A percentile compares a stretch with the other conserved stretches of the same genome.
Conservation (phyloP, 35 echinoderm and acorn worm species). For the Ophiothrix spiculata region DNA sequence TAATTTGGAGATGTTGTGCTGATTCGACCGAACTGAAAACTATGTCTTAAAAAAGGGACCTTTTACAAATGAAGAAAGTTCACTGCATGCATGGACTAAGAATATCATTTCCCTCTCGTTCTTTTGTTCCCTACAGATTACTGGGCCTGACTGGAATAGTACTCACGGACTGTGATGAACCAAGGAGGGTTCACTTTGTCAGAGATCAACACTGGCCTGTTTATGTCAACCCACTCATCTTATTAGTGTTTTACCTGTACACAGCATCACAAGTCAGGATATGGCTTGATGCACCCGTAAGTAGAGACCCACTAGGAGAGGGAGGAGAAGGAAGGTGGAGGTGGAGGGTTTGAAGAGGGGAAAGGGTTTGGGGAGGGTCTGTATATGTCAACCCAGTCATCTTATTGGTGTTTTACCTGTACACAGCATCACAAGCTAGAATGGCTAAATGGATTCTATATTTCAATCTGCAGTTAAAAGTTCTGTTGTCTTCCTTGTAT, state of each 20-base stretch:
- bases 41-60: too few relatives aligned
- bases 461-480: too few relatives aligned
- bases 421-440: conserved; percentile 62
- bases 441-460: too few relatives aligned
- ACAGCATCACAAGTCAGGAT: conserved; percentile 54
- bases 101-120: too few relatives aligned
- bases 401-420: conserved; percentile 82
- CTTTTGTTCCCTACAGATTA: conserved; percentile 6
- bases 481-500: too few relatives aligned
- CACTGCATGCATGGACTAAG: too few relatives aligned
- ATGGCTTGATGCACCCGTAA: conserved; percentile 83
- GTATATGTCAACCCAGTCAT: conserved; percentile 71
- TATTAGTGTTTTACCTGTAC: conserved; percentile 90
- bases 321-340: neutral
- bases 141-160: conserved; percentile 79
- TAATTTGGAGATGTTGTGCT: too few relatives aligned
- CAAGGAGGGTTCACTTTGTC: conserved; percentile 22
- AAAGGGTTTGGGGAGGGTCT: conserved; percentile 27
- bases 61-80: too few relatives aligned
- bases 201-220: conserved; percentile 37
- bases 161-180: conserved; percentile 33
- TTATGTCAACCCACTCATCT: conserved; percentile 67
- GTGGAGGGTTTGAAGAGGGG: neutral
- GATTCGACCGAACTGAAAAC: too few relatives aligned
- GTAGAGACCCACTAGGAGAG: neutral